Evolutionary conservation across 2,888 invertebrate species (phyloP), one percentile per base, ranked within the genome.

Genomic region (Heteromurus nitidus): DNA sequence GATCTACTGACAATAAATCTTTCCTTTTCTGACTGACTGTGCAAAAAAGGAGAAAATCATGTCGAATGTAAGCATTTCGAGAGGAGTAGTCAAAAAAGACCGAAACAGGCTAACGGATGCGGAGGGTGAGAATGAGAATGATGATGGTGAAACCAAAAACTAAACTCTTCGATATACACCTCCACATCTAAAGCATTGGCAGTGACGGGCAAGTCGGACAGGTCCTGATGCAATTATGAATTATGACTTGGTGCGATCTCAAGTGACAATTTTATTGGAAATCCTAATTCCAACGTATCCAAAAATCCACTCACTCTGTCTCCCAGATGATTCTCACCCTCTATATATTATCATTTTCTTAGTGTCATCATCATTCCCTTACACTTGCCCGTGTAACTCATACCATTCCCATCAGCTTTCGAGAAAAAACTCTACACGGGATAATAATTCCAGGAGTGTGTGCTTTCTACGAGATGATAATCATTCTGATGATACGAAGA

Each of bases 231-330:
- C 85, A 85, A 85, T 85, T 85, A 86, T 86, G 86, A 86, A 86
- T 85, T 85, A 85, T 85, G 85, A 85, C 84, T 84, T 67, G 53
- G 75, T 22, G 74, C 73, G 80, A 75, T 84, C 85, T 86, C 85
- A 85, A 86, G 85, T 86, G 86, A 86, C 86, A 86, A 85, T 86
- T 86, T 86, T 83, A 86, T 86, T 85, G 84, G 85, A 84, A 82
- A 81, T 60, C 72, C 72, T 86, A 82, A 85, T 84, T 86, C 86
- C 80, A 26, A 83, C 82, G 85, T 84, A 85, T 85, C 85, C 83
- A 83, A 82, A 85, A 85, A 86, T 85, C 86, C 85, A 85, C 86
- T 86, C 84, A 76, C 72, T 42, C 68, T 76, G 65, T 73, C 20
- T 77, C 79, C 79, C 79, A 79, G 22, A 79, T 70, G 76, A 70